These are phyloP conservation scores for Empis stercorea DNA, from an alignment of 2,888 invertebrate species.

Conservation along the genomic window DNA sequence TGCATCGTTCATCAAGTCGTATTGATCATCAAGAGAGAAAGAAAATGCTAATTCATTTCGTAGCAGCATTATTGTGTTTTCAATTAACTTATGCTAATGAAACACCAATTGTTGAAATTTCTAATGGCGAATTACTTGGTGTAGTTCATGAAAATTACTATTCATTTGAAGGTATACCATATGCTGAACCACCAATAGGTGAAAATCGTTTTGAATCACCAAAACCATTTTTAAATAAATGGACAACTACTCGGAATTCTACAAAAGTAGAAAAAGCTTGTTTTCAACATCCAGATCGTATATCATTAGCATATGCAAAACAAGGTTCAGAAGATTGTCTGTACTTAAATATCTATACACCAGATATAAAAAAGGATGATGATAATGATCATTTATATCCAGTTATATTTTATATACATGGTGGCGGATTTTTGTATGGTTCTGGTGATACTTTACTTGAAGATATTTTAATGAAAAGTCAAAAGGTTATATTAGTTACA, in stretches of 20 bases:
- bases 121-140: slow-evolving; percentile 9
- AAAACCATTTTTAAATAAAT: slow-evolving; percentile 5
- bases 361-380: too few species aligned
- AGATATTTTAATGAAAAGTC: not conserved
- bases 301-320: not conserved
- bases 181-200: slow-evolving; percentile 46
- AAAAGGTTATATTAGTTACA: slow-evolving; percentile 34
- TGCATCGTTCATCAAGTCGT: too few species aligned
- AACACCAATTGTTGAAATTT: slow-evolving; percentile 1
- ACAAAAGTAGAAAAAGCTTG: slow-evolving; percentile 23
- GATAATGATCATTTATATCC: slow-evolving; percentile 30
- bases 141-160: slow-evolving; percentile 28
- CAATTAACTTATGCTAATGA: too few species aligned
- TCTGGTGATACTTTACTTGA: not conserved
- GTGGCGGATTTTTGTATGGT: slow-evolving; percentile 54
- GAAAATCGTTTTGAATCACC: slow-evolving; percentile 41
- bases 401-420: slow-evolving; percentile 50
- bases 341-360: slow-evolving; percentile 47
- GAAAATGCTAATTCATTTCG: too few species aligned
- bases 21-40: too few species aligned
- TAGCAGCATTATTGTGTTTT: too few species aligned
- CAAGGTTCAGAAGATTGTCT: slow-evolving; percentile 51
- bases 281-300: not conserved
- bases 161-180: slow-evolving; percentile 48
- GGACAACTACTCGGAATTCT: slow-evolving; percentile 31